Base-by-base conservation (phyloP, 2,113 vertebrate genomes). In the Callopanchax toddi region DNA sequence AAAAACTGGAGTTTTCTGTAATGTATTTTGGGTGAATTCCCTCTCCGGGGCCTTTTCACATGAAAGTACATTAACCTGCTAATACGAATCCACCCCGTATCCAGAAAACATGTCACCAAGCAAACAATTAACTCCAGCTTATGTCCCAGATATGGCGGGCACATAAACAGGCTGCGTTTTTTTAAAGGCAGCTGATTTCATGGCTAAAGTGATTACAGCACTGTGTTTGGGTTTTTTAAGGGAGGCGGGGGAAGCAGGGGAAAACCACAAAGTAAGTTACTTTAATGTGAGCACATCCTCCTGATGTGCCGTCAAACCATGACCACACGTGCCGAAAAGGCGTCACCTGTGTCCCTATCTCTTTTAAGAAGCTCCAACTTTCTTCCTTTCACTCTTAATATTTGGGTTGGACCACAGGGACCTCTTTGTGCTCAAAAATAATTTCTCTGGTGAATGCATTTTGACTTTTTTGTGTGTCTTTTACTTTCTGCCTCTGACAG, bases 201-300 rank as follows among this genome's bases (percentile, higher is more conserved):
- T 66, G 44, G 79, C 69, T 91, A 91, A 91, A 76, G 79, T 82
- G 89, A 90, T 90, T 90, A 91, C 74, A 84, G 67, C 60, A 36
- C 71, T 81, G 60, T 51, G 53, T 79, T 88, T 53, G 45, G 75
- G 67, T 81, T 84, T 80, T 83, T 69, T 46, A 51, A 26, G 42
- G 9, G n/a, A 11, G 42, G 7, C 9, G 42, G n/a, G n/a, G 29
- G 10, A 44, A 46, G 34, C n/a, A 12, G 36, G 63, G 75, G 52
- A 56, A 39, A 55, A 51, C 32, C 67, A 61, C 60, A 22, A 21
- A 11, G 49, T 5, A 56, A 79, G 69, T 48, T 17, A 21, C 63
- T 74, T 75, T 80, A 81, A 83, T 74, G 70, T 37, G 44, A 50
- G 75, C 60, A 52, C 58, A 7, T 67, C 68, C 51, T 74, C 73